Base-by-base conservation (phyloP, 1,140 invertebrate genomes). In the Charaxes varanes region DNA sequence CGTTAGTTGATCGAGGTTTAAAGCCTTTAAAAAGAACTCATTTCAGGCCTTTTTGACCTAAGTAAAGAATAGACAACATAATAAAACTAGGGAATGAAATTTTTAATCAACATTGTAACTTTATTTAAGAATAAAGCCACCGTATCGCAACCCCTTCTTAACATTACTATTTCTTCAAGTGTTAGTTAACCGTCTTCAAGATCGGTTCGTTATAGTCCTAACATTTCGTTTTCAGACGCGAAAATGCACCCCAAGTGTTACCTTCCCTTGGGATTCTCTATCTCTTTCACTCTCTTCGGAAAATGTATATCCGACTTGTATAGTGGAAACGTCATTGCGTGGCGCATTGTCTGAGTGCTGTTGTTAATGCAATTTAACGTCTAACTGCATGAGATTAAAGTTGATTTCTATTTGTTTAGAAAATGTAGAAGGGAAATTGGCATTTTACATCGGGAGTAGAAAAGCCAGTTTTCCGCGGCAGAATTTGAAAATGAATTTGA, bases 401-500 rank as follows among this genome's bases (percentile, higher is more conserved):
- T 63, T 40, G 47, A 46, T 53, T 58, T 62, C 66, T 14, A 36
- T 35, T 46, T 44, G 41, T 16, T 22, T n/a, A 8, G 30, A 2
- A 17, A 18, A 7, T 2, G 62, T 64, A 44, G 68, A 76, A 78
- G 73, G 74, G 74, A 82, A 82, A 82, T 79, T 82, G 74, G 74
- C 69, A 78, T 82, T n/a, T 79, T 78, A 82, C 70, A 69, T 57
- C 63, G 65, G 59, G 58, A 72, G 71, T 69, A 63, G 78, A 78
- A 82, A 82, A 82, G 74, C 71, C 51, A 73, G 72, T 82, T 78
- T 82, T 76, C 74, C 70, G 49, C 72, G 58, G 70, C 74, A 82
- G 54, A 72, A 62, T 74, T 72, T 55, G 60, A 70, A 79, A 79
- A 79, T 77, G 57, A 63, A 74, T 72, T 62, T 62, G 73, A 70